phyloP scores from a whole-genome alignment of 2,113 vertebrate genomes.

The Urocitellus parryii region DNA sequence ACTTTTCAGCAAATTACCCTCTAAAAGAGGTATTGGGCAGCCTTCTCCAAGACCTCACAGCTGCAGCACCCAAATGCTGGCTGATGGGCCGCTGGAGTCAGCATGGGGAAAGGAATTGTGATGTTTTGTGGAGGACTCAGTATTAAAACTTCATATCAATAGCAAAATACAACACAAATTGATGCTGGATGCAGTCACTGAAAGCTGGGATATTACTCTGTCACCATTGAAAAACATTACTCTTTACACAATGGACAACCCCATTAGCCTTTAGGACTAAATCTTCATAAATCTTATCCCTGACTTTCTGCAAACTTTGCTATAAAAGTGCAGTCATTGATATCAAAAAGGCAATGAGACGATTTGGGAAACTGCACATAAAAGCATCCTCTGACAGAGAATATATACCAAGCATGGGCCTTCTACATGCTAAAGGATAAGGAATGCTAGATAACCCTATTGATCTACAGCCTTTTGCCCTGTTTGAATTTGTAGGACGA shows the following conservation, averaged over 20 bases:
- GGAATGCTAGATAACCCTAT: neutral
- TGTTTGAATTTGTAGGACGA: neutral
- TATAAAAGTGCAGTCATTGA: neutral
- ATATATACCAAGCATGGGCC: neutral
- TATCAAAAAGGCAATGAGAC: neutral
- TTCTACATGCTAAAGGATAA: neutral
- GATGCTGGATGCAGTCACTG: neutral
- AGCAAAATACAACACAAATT: neutral
- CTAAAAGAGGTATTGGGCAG: neutral
- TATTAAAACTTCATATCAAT: neutral
- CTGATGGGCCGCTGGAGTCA: neutral
- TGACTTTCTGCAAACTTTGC: neutral
- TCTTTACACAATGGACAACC: neutral
- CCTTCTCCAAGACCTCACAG: neutral
- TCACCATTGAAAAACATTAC: neutral
- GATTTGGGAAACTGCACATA: neutral
- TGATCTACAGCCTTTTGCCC: neutral
- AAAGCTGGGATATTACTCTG: neutral
- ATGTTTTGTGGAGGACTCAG: neutral
- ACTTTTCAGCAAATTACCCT: neutral
- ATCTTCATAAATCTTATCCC: constrained; percentile 8
- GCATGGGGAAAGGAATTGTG: neutral
- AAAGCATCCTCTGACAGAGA: neutral
- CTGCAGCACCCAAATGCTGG: neutral
- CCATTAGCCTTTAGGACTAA: constrained; percentile 41